Conservation (phyloP, 2,797 vertebrate species). For the Tympanoctomys barrerae region DNA sequence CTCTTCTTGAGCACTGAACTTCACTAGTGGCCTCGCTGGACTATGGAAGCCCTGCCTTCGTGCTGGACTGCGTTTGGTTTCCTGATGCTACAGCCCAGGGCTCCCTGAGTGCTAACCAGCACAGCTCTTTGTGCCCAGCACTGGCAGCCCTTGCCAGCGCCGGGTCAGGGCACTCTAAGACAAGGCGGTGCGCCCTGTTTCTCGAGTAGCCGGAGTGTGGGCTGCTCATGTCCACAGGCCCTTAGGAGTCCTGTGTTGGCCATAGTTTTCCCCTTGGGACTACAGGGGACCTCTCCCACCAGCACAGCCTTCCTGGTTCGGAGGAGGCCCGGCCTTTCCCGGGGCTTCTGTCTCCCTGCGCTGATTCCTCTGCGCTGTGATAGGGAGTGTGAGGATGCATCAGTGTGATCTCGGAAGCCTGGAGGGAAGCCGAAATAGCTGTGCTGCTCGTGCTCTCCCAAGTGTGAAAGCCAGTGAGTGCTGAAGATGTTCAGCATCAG, state of each 20-base stretch:
- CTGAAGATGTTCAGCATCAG: not conserved
- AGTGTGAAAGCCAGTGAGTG: accelerated
- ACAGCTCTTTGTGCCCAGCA: not conserved
- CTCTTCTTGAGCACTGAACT: not conserved
- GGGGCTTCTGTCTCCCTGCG: not conserved
- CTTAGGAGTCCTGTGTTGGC: not conserved
- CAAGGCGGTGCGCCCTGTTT: not conserved
- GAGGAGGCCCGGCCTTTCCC: not conserved
- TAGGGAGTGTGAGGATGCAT: not conserved
- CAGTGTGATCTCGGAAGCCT: accelerated
- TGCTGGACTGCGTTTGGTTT: not conserved
- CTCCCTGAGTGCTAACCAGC: accelerated
- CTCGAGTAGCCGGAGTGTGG: not conserved
- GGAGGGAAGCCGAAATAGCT: not conserved
- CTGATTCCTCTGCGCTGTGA: not conserved
- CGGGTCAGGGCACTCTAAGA: not conserved
- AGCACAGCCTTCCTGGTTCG: not conserved
- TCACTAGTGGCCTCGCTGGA: not conserved
- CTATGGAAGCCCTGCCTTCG: not conserved
- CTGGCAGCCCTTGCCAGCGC: not conserved
- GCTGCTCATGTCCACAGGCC: not conserved
- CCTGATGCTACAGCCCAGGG: accelerated
- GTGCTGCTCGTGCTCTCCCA: not conserved
- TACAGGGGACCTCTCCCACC: not conserved
- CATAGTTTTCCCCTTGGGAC: not conserved